Base-by-base conservation (phyloP, 2,888 invertebrate species). In the Theretra japonica region DNA sequence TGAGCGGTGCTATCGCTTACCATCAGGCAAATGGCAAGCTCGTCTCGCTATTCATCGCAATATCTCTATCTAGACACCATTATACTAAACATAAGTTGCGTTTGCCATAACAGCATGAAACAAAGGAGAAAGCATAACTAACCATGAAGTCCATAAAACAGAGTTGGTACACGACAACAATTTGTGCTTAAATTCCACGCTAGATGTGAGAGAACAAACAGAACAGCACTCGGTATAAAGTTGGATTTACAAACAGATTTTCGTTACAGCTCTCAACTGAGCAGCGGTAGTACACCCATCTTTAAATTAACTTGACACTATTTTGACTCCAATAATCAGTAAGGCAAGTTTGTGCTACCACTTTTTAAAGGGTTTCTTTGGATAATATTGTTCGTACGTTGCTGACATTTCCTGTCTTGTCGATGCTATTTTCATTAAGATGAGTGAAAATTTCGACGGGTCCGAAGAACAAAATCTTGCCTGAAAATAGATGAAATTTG, bases 281-380 rank as follows among this genome's bases (percentile, higher is more conserved):
- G 23, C 48, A 48, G 62, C 23, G 41, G 6, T 41, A 65, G 17
- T 6, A 65, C 23, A 65, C 15, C 65, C 17, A 17, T 48, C 65
- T 65, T 25, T 65, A 65, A 48, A 65, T 65, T 65, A 65, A 65
- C 65, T 65, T 65, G 65, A 65, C 65, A 65, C 65, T 65, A 48
- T 65, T 65, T 65, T 65, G 65, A 65, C 65, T 65, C 17, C 48
- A 48, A 65, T 65, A 48, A 65, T 65, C 23, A 5, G 23, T 65
- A 48, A 65, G 48, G 48, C 41, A 41, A 23, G 48, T 48, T 65
- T 65, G 48, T 41, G 65, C 48, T 48, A 23, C 48, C 48, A 65
- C 48, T 65, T 65, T 65, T 23, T 65, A 65, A 48, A 25, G 65
- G 15, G 65, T 23, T 65, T 48, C 65, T 2, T 17, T 21, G 48